Evolutionary conservation across 2,113 vertebrate genomes (phyloP).

Genomic region (Clarias gariepinus): DNA sequence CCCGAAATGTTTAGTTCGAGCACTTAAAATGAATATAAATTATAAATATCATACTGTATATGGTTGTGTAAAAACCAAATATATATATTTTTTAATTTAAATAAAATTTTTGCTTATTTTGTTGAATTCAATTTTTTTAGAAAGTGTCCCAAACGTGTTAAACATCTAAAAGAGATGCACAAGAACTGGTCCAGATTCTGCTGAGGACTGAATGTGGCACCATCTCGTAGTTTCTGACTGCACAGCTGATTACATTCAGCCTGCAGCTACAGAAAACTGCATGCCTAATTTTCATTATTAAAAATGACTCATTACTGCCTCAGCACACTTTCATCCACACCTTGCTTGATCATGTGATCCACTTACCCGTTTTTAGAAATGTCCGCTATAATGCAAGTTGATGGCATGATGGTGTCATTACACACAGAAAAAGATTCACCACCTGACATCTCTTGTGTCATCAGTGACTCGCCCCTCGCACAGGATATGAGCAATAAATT

Average conservation of each 20-base stretch:
- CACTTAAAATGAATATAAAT: no score
- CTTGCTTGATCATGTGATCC: not conserved
- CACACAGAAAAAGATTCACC: not conserved
- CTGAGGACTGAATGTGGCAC: not conserved
- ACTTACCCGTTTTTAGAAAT: not conserved
- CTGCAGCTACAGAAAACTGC: not conserved
- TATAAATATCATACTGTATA: no score
- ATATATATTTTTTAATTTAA: no score
- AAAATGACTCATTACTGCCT: not conserved
- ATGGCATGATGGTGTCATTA: not conserved
- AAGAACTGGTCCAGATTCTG: not conserved
- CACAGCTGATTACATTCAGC: not conserved
- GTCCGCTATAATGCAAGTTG: not conserved
- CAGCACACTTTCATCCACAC: not conserved
- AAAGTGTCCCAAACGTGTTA: no score
- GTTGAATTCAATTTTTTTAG: no score
- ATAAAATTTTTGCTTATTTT: no score
- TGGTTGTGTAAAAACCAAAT: no score
- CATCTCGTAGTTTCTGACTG: no score
- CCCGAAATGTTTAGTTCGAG: no score
- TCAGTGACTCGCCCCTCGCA: not conserved
- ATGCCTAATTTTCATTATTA: not conserved
- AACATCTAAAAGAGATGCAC: not conserved
- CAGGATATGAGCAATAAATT: constrained; percentile 12
- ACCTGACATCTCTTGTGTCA: not conserved